Base-by-base conservation (phyloP, 2,888 invertebrate species). In the Amblyteles armatorius region DNA sequence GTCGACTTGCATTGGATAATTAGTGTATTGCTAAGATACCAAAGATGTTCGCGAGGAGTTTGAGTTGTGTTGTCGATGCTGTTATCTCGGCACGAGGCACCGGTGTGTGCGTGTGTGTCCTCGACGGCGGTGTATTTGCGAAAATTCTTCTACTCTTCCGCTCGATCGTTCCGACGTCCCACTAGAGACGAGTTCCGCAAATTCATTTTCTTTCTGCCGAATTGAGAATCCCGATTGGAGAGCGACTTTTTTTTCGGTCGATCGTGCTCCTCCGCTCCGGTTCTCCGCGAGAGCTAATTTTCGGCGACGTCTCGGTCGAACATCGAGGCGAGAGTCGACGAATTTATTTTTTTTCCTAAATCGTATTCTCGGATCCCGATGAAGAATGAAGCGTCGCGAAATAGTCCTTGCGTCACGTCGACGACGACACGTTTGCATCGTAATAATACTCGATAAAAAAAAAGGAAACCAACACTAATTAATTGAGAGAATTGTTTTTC, bases 1-100 rank as follows among this genome's bases (percentile, higher is more conserved):
- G n/a, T 72, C 22, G 71, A 57, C 57, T 72, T 55, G 67, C 72
- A 77, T 57, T 71, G 72, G 63, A 68, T 79, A 68, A 68, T 82
- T 83, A 80, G 80, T 78, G 69, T 80, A 80, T 80, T 87, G 86
- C 87, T 87, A 87, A 81, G 82, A 87, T 83, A 87, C 87, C 87
- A 87, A 87, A 87, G 87, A 87, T 85, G 77, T 80, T 79, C 83
- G 84, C 68, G 60, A 83, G 50, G 63, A 11, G 50, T 50, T 63
- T 60, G 29, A 29, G 60, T 74, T 11, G 13, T 63, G 44, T 26
- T 16, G n/a, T 63, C 57, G 40, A n/a, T 44, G 16, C 16, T 73
- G 13, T 73, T 73, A n/a, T 73, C 60, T 44, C 44, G 11, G 40
- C 55, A 57, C 40, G 44, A 57, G 40, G 40, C 57, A 44, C 57